Evolutionary conservation across 1,140 invertebrate genomes (phyloP).

Genomic region (Stegodyphus dumicola): DNA sequence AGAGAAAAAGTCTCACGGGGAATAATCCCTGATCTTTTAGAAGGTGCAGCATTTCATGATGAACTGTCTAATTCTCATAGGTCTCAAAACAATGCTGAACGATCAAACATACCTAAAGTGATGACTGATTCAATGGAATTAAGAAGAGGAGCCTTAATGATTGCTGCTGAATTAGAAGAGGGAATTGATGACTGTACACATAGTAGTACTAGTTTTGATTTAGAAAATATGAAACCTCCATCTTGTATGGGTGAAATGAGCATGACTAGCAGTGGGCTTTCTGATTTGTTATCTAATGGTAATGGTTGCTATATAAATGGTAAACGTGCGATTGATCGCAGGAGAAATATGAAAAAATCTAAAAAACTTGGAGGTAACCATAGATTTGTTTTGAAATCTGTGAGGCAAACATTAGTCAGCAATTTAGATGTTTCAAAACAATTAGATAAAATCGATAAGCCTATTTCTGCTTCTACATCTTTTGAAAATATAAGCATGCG

Average conservation of each 20-base stretch:
- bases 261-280: constrained; percentile 65
- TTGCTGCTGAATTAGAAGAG: constrained; percentile 61
- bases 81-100: constrained; percentile 28
- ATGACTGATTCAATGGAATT: constrained; percentile 70
- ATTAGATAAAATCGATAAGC: constrained; percentile 15
- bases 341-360: constrained; percentile 45
- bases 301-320: constrained; percentile 57
- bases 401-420: constrained; percentile 37
- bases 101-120: constrained; percentile 42
- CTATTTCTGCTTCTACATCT: constrained; percentile 72
- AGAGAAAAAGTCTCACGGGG: constrained; percentile 62
- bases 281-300: constrained; percentile 63
- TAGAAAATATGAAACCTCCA: constrained; percentile 82
- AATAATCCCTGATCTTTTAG: constrained; percentile 48
- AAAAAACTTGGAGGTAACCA: constrained; percentile 40
- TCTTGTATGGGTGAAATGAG: constrained; percentile 73
- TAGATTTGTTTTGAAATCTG: constrained; percentile 57
- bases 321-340: constrained; percentile 42
- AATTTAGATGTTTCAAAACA: constrained; percentile 35
- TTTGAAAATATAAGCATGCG: constrained; percentile 74
- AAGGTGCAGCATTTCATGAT: constrained; percentile 47
- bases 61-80: constrained; percentile 5
- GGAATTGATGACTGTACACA: constrained; percentile 64
- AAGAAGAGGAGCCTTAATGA: constrained; percentile 70
- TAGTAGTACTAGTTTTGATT: constrained; percentile 73